These are phyloP conservation scores for Andrena marginata DNA, from an alignment of 2,888 invertebrate genomes.

Conservation along the genomic window DNA sequence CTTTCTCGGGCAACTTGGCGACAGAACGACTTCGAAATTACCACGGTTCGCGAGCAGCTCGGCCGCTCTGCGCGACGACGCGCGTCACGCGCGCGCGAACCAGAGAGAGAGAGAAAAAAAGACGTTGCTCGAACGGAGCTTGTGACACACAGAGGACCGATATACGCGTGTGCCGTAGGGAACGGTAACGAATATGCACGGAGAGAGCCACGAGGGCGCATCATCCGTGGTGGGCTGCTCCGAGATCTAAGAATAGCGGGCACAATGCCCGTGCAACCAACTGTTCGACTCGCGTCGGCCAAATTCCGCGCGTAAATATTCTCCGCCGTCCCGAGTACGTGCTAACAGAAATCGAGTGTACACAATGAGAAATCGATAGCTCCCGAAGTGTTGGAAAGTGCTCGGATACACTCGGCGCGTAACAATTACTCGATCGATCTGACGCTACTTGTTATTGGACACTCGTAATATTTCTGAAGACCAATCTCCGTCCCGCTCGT, in stretches of 20 bases:
- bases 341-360: neutral
- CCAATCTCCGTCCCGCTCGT: neutral
- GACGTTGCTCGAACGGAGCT: neutral
- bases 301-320: constrained; percentile 55
- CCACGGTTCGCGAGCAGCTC: neutral
- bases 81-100: neutral
- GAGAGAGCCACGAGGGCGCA: constrained; percentile 13
- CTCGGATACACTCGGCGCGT: neutral
- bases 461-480: neutral
- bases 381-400: neutral
- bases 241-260: constrained; percentile 46
- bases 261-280: constrained; percentile 29
- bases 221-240: neutral
- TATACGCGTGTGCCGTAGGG: neutral
- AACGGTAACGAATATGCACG: neutral
- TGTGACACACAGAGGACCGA: neutral
- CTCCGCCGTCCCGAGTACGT: neutral
- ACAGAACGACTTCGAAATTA: neutral
- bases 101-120: neutral
- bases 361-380: neutral
- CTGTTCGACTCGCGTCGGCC: constrained; percentile 31
- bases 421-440: neutral
- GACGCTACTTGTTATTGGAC: neutral
- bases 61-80: neutral
- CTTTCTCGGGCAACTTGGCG: neutral